Evolutionary conservation across 1,140 invertebrate genomes (phyloP).

Genomic region (Caerostris extrusa): DNA sequence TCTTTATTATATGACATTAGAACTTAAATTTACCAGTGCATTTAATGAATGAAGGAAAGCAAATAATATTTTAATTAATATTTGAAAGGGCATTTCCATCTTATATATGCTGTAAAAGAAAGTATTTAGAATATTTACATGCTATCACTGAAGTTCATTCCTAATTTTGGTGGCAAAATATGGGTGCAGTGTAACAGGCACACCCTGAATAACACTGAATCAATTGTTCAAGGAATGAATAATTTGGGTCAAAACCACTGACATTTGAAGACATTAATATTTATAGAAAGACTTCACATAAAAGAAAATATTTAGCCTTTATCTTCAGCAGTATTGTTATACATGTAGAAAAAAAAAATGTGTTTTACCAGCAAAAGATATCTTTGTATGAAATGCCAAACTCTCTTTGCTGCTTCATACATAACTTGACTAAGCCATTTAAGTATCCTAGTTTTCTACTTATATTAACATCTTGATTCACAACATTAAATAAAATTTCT

Average conservation of each 20-base stretch:
- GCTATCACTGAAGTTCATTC: neutral
- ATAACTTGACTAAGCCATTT: slow-evolving; percentile 90
- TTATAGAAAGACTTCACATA: neutral
- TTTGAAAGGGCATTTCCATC: neutral
- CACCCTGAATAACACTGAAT: neutral
- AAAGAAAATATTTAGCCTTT: neutral
- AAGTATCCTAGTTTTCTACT: slow-evolving; percentile 89
- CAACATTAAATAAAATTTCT: slow-evolving; percentile 82
- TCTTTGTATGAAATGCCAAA: slow-evolving; percentile 89
- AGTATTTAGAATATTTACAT: too few species aligned
- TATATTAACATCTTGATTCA: slow-evolving; percentile 85
- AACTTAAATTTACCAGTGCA: too few species aligned
- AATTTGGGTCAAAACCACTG: neutral
- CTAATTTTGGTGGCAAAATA: neutral
- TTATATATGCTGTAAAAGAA: neutral
- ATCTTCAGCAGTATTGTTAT: neutral
- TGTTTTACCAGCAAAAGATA: slow-evolving; percentile 90
- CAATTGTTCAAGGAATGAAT: neutral
- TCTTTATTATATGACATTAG: too few species aligned
- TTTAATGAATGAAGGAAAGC: too few species aligned
- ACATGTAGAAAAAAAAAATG: neutral
- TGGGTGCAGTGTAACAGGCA: neutral
- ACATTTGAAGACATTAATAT: too few species aligned
- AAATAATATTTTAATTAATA: slow-evolving; percentile 28
- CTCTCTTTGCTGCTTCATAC: slow-evolving; percentile 86